A percentile compares a stretch with the other conserved stretches of the same genome.
phyloP scores from a whole-genome alignment of 2,113 vertebrate species.

The Trachemys scripta region DNA sequence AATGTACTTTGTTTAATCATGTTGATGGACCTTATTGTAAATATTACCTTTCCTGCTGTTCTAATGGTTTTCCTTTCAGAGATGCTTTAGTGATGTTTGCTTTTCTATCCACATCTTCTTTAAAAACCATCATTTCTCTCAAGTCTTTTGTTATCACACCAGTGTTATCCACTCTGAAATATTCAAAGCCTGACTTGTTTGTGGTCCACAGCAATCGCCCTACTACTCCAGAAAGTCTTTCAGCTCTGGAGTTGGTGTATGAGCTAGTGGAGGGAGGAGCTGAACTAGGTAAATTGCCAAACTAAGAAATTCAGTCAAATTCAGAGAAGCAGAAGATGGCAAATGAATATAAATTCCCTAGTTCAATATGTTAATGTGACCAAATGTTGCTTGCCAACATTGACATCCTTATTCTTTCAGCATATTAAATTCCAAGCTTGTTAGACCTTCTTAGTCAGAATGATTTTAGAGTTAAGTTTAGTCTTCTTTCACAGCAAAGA shows the following conservation, averaged over 20 bases:
- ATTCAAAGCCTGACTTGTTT: slow-evolving; percentile 6
- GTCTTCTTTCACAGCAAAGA: background rate
- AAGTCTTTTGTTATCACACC: background rate
- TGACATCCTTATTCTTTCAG: background rate
- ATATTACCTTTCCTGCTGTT: background rate
- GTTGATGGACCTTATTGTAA: background rate
- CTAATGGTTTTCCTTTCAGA: background rate
- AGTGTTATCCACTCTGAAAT: background rate
- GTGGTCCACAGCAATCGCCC: accelerated
- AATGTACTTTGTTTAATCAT: background rate
- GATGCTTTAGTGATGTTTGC: background rate
- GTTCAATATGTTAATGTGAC: background rate
- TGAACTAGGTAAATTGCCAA: background rate
- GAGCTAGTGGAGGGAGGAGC: background rate
- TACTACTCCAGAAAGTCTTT: background rate
- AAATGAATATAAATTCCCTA: background rate
- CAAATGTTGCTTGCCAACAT: background rate
- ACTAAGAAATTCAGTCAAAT: background rate
- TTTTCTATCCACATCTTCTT: background rate
- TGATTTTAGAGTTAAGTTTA: background rate
- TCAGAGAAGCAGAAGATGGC: background rate
- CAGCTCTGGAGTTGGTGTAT: background rate
- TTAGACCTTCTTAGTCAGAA: background rate
- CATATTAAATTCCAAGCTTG: background rate
- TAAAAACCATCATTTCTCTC: background rate